Evolutionary conservation across 2,113 vertebrate species (phyloP), one percentile per base, ranked within the genome.

Genomic region (Callipepla californica): DNA sequence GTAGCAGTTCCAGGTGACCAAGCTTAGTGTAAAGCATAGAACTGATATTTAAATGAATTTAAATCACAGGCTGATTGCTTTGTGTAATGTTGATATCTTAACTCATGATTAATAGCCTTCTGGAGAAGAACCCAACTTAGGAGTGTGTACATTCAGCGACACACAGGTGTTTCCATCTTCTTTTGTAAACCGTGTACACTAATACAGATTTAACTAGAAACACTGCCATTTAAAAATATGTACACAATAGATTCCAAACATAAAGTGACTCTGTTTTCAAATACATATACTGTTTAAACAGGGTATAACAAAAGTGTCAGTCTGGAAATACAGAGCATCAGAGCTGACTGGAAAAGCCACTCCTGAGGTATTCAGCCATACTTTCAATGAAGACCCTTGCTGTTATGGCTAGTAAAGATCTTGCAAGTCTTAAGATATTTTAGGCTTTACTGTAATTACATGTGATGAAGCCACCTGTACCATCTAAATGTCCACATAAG

Each of bases 1-100:
- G 23, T 32, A 67, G 36, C 72, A 55, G 28, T 87, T 95, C 83
- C 53, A 50, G 42, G 47, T 92, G 67, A 47, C 44, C 82, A 69
- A 88, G 84, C 13, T 55, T 58, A 70, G 42, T 80, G 23, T 66
- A 73, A 90, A 92, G 51, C 47, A 86, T 2, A 4, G 66, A 87
- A 84, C 50, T 73, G 78, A 50, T 73, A 85, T 85, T 90, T 89
- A 87, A 86, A 91, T 94, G 38, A 84, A 89, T 93, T 34, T 72
- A 85, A 81, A 83, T 63, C 2, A 5, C 22, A 4, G 42, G 22
- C 23, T 61, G 85, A 92, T 89, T 55, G 47, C 6, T 79, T 92
- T 75, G 18, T 73, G 47, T 34, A 32, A 28, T 87, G 95, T 80
- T 81, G 65, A 13, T 75, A 47, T 78, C 79, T 88, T 48, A 66